Base-by-base conservation (phyloP, 2,113 vertebrate species). In the Aphyosemion australe region DNA sequence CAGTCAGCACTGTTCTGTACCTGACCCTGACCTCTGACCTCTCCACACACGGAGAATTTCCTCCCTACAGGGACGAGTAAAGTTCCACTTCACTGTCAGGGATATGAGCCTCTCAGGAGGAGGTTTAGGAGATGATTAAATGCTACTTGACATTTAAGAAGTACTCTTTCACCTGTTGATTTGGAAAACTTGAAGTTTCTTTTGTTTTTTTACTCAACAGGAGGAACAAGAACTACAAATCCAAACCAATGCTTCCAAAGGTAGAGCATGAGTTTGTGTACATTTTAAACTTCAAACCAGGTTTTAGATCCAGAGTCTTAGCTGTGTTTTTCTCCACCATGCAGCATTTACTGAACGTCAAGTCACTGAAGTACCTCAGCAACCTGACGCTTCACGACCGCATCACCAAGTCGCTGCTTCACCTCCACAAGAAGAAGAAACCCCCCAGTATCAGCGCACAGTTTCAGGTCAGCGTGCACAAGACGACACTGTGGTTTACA, bases 361-460 rank as follows among this genome's bases (percentile, higher is more conserved):
- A 95, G 87, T 98, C 97, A 19, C 92, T 99, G 69, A 98, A 97
- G 87, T 96, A 99, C 85, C 91, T 99, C 63, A 94, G 94, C 5
- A 96, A 94, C 76, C 88, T 99, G 89, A 97, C 97, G 0, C 88
- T 98, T 15, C 97, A 98, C 0, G 97, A 99, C 88, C 96, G 97
- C 61, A 99, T 98, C 70, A 99, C 97, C 67, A 99, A 99, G 82
- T 99, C 97, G 14, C 93, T 98, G 65, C 94, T 99, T 41, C 97
- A 99, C 82, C 93, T 99, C 57, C 96, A 99, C 80, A 99, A 99
- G 93, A 99, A 99, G 91, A 99, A 99, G 89, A 99, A 99, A 61
- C 96, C 97, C 0, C 97, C 96, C 58, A 98, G 97, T 68, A 99
- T 99, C 88, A 99, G 97, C 0, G 97, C 97, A 21, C 97, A 99